phyloP scores from a whole-genome alignment of 2,888 invertebrate genomes.

The Pilophorus perplexus region DNA sequence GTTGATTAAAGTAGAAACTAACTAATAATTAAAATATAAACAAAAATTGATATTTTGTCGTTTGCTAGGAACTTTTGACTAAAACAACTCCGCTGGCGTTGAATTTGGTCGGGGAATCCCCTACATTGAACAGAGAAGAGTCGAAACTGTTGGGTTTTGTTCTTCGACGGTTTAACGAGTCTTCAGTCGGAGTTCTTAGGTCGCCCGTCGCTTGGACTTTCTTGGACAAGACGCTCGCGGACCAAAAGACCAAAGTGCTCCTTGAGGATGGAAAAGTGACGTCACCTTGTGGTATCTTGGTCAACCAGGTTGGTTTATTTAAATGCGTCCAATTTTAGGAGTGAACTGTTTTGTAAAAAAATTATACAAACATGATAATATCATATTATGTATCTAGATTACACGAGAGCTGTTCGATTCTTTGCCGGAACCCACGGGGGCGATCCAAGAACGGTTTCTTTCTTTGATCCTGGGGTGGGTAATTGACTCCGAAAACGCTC shows the following conservation, averaged over 20 bases:
- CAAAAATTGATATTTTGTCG: too few relatives aligned
- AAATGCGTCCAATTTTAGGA: background rate
- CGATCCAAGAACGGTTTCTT: conserved; percentile 46
- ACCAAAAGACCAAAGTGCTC: conserved; percentile 40
- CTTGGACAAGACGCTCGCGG: conserved; percentile 44
- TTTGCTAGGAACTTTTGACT: conserved; percentile 45
- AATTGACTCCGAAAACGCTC: conserved; percentile 58
- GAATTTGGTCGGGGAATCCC: conserved; percentile 38
- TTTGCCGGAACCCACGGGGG: conserved; percentile 40
- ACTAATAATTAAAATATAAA: too few relatives aligned
- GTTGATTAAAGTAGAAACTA: background rate
- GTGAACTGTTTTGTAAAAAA: too few relatives aligned
- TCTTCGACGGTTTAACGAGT: conserved; percentile 57
- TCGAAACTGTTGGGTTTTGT: conserved; percentile 50
- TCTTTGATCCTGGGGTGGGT: conserved; percentile 45
- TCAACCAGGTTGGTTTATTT: conserved; percentile 53
- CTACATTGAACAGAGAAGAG: conserved; percentile 13
- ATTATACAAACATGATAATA: too few relatives aligned
- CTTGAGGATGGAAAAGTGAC: conserved; percentile 49
- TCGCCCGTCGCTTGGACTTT: conserved; percentile 45
- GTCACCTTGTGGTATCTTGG: conserved; percentile 55
- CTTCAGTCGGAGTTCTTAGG: conserved; percentile 23
- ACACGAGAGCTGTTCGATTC: conserved; percentile 48
- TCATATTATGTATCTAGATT: conserved; percentile 47
- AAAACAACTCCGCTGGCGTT: conserved; percentile 46